Base-by-base conservation (phyloP, 2,888 invertebrate genomes). In the Rotaria sp. region DNA sequence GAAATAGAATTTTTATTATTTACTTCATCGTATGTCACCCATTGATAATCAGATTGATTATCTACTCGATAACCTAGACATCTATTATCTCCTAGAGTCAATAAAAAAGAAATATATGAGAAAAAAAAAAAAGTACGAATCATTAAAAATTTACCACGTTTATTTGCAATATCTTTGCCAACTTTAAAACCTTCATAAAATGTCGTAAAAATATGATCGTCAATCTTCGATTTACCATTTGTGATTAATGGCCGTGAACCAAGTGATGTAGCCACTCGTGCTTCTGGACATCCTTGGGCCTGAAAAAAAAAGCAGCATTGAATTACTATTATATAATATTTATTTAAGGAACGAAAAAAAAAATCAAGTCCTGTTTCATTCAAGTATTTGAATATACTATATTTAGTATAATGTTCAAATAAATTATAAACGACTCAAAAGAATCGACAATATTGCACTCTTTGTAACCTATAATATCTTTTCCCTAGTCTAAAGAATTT, bases 1-100 rank as follows among this genome's bases (percentile, higher is more conserved):
- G 41, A 13, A 13, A 45, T 1, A 26, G 1, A 45, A 45, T 41
- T 26, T 41, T 18, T 0, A 41, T 11, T 41, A 45, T 38, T 26
- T 45, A 80, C 80, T 80, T 80, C 80, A 80, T 80, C 80, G n/a
- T 80, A 80, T 45, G 80, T 45, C 15, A 80, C 11, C 80, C 80
- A 80, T 45, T 80, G 41, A 80, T 80, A 80, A 15, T 26, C 41
- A 8, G 80, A 80, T 80, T 80, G 41, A n/a, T 45, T 24, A 80
- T 80, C 45, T 26, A 45, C 41, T 45, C 80, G 80, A 45, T 45
- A 80, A 4, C 80, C 80, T 41, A 80, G n/a, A 45, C 80, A 80
- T 45, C 18, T 80, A 2, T 21, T 21, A n/a, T 80, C 80, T 24
- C 80, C 80, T 80, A 30, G 4, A 24, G 1, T 11, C 1, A 26